These are phyloP conservation scores for Lethenteron camtschaticum DNA, from an alignment of 2,113 vertebrate genomes.

Conservation along the genomic window DNA sequence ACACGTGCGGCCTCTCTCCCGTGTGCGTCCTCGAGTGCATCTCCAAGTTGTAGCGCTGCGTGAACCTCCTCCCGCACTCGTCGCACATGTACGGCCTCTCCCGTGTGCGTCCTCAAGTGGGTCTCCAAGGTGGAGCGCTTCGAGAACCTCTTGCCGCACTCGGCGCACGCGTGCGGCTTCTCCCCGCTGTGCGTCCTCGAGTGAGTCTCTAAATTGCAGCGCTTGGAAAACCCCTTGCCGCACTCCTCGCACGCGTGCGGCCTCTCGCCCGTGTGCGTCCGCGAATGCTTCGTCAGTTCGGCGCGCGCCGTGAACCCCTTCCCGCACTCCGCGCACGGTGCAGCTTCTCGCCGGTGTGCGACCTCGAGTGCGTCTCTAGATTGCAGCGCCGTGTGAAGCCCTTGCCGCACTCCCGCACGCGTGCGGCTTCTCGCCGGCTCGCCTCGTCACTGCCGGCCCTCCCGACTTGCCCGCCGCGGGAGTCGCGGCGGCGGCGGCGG, in stretches of 20 bases:
- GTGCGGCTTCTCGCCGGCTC: background rate
- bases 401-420: background rate
- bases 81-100: background rate
- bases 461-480: too few species aligned
- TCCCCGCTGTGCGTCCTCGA: constrained; percentile 47
- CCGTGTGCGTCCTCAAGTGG: background rate
- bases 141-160: constrained; percentile 18
- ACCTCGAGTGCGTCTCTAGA: constrained; percentile 35
- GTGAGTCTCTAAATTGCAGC: constrained; percentile 38
- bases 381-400: background rate
- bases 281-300: constrained; percentile 62
- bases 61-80: background rate
- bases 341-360: constrained; percentile 25
- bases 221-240: constrained; percentile 52
- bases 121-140: constrained; percentile 4
- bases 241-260: constrained; percentile 44
- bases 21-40: constrained; percentile 29
- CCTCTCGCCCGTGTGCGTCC: constrained; percentile 53
- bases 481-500: too few species aligned
- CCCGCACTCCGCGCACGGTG: constrained; percentile 43
- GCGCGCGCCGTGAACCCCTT: constrained; percentile 62
- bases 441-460: background rate
- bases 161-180: constrained; percentile 36
- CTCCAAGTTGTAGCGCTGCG: constrained; percentile 47
- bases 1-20: constrained; percentile 3